A percentile compares a stretch with the other conserved stretches of the same genome.
phyloP scores from a whole-genome alignment of 2,113 vertebrate genomes.

The Crotalus viridis region DNA sequence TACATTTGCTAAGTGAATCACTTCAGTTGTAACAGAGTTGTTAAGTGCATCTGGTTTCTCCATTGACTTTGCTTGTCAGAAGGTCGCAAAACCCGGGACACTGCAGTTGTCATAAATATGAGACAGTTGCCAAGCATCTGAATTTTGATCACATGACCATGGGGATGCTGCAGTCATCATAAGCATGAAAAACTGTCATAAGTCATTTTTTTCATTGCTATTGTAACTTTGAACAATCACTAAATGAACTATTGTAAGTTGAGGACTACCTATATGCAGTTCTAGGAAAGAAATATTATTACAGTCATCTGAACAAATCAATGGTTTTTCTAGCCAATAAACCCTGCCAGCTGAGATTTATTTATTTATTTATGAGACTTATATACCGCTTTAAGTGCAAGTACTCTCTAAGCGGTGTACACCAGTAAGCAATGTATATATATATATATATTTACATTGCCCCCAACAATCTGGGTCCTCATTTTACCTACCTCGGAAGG shows the following conservation, averaged over 20 bases:
- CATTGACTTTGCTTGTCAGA: not conserved
- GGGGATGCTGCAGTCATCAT: not conserved
- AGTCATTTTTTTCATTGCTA: not conserved
- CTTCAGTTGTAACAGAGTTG: not conserved
- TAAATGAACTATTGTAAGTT: not conserved
- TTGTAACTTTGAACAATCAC: not conserved
- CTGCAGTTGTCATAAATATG: not conserved
- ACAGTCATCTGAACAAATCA: not conserved
- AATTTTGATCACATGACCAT: not conserved
- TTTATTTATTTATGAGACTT: no score
- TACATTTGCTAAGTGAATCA: not conserved
- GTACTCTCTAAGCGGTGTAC: no score
- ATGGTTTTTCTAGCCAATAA: not conserved
- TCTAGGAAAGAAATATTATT: conserved; percentile 3
- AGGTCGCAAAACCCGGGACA: not conserved
- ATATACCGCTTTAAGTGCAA: no score
- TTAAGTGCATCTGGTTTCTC: not conserved
- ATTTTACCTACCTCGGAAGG: no score
- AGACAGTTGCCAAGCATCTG: not conserved
- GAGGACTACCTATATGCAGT: not conserved
- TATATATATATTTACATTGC: no score
- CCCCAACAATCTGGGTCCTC: no score
- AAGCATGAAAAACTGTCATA: not conserved
- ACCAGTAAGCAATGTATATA: no score
- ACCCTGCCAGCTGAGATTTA: not conserved